Base-by-base conservation (phyloP, 2,888 invertebrate species). In the Catocala sponsa region DNA sequence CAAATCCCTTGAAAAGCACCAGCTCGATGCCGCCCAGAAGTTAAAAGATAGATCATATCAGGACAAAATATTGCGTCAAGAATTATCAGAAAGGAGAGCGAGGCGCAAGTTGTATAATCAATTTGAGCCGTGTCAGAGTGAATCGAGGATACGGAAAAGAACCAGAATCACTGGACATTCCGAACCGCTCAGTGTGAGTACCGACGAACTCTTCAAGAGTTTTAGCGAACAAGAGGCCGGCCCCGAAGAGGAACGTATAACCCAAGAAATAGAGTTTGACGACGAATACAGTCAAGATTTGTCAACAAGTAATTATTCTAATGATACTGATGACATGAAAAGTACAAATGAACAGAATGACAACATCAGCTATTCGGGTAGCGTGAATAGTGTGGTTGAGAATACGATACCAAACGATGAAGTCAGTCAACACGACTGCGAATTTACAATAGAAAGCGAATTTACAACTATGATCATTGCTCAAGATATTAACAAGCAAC, bases 1-100 rank as follows among this genome's bases (percentile, higher is more conserved):
- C 61, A 94, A 91, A 76, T 87, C 92, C 0, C 76, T 94, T 1
- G 92, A 93, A 71, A 84, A 78, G 47, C 89, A 86, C 63, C 92
- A 94, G 72, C 69, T 88, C 41, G 87, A 92, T 57, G 92, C 91
- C 6, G 84, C 89, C 4, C 81, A 84, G 59, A 85, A 80, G 68
- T 77, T 93, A 47, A 90, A 88, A 62, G 83, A 89, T 62, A 86
- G 79, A 60, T 87, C 87, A 0, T 85, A 84, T 62, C 93, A 92
- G 69, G 90, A 91, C 43, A 83, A 71, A 56, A 81, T 92, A 54
- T 76, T 94, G 61, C 85, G 83, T 32, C 87, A 85, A 63, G 92
- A 92, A 69, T 68, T 94, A 6, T 81, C 78, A 4, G 94, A 94
- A 63, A 79, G 93, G 38, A 84, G 83, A 55, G 85, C 84, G 2